phyloP scores from a whole-genome alignment of 2,888 invertebrate species.

The Homarus gammarus region DNA sequence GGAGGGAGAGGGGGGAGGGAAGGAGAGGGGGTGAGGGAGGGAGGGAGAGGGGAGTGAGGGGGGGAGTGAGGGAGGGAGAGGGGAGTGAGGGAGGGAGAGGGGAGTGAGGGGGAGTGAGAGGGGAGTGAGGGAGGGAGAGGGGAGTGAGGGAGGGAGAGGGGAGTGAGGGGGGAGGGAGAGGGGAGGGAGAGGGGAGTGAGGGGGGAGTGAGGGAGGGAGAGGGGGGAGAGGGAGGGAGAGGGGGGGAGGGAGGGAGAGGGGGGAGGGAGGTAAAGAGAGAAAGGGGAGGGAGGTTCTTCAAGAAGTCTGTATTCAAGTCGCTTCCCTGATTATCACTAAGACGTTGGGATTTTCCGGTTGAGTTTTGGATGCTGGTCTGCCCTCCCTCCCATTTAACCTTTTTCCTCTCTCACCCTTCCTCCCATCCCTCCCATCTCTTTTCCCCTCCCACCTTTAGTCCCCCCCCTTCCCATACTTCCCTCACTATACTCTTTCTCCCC shows the following conservation, averaged over 20 bases:
- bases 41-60: constrained; percentile 19
- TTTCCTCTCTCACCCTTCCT: not conserved
- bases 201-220: not conserved
- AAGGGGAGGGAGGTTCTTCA: not conserved
- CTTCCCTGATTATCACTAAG: not conserved
- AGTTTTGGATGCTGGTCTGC: not conserved
- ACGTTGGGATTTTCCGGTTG: not conserved
- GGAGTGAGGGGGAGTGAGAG: too few relatives aligned
- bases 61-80: too few relatives aligned
- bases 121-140: too few relatives aligned
- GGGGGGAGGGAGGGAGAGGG: constrained; percentile 20
- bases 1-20: constrained; percentile 11
- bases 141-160: too few relatives aligned
- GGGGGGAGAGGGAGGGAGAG: constrained; percentile 17
- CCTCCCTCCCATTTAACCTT: not conserved
- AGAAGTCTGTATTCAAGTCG: not conserved
- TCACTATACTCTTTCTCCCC: too few relatives aligned
- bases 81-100: not conserved
- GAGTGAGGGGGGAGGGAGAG: too few relatives aligned
- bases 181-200: not conserved
- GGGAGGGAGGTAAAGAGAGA: too few relatives aligned
- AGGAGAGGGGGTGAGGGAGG: constrained; percentile 13
- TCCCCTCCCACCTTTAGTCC: too few relatives aligned
- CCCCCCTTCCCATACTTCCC: too few relatives aligned
- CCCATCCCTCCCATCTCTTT: constrained; percentile 1